Percentiles rank a stretch among this genome's conserved stretches.
Conservation (phyloP, 2,797 vertebrate genomes). For the Clarias pachynema region DNA sequence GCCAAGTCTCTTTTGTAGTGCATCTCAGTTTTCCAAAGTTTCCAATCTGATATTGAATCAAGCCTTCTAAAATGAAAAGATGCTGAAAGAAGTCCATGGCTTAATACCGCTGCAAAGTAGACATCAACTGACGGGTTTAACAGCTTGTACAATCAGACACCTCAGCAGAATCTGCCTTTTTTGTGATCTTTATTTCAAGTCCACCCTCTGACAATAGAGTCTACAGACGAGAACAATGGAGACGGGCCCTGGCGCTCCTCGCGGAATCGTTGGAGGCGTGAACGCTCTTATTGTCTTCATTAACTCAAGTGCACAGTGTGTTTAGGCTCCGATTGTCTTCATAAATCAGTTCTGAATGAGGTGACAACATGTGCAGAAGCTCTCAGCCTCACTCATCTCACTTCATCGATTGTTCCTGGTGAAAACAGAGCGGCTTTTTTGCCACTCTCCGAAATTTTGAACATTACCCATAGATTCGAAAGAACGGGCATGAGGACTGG, state of each 20-base stretch:
- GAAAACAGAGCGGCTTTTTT: conserved; percentile 1
- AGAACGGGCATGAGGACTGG: neutral
- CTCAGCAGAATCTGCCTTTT: conserved; percentile 17
- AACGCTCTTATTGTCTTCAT: conserved; percentile 42
- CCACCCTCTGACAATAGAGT: conserved; percentile 6
- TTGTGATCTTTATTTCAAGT: conserved; percentile 17
- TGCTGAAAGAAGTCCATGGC: neutral
- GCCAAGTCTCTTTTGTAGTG: neutral
- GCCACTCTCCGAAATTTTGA: conserved; percentile 14
- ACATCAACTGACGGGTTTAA: neutral
- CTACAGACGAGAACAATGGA: conserved; percentile 12
- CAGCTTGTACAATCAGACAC: neutral
- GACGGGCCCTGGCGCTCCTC: neutral
- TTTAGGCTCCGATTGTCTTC: conserved; percentile 70
- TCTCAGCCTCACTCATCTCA: conserved; percentile 39
- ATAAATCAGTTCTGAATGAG: conserved; percentile 77
- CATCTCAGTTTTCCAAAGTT: neutral
- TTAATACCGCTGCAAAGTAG: neutral
- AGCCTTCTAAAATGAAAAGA: neutral
- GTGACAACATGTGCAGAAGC: conserved; percentile 37
- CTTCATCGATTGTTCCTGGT: conserved; percentile 33
- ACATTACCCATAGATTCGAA: conserved; percentile 27
- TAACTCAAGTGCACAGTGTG: conserved; percentile 66
- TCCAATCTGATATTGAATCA: neutral
- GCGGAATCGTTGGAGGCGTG: conserved; percentile 29